A percentile compares a stretch with the other conserved stretches of the same genome.
Conservation (phyloP, 2,888 invertebrate genomes). For the Drosophila nr. fundita region DNA sequence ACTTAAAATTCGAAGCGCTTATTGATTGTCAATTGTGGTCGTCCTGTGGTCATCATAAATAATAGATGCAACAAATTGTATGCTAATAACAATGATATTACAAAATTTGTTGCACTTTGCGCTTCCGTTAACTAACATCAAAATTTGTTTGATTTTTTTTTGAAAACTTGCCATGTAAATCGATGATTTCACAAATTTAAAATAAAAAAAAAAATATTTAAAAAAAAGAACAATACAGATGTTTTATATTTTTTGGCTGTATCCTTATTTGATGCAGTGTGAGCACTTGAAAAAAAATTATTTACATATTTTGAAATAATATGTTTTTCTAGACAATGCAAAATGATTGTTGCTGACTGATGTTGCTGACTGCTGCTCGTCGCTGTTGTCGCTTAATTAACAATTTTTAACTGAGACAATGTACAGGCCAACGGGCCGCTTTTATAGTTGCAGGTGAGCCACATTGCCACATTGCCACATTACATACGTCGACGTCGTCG, state of each 20-base stretch:
- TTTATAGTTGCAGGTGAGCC: constrained; percentile 70
- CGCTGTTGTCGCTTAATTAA: constrained; percentile 68
- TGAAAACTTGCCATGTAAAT: background rate
- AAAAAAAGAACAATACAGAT: background rate
- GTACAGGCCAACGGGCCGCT: constrained; percentile 58
- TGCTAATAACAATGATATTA: background rate
- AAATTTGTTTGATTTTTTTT: constrained; percentile 2
- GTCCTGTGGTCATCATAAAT: background rate
- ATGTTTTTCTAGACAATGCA: constrained; percentile 1
- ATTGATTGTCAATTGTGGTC: constrained; percentile 59
- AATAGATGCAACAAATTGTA: constrained; percentile 6
- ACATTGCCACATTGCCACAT: constrained; percentile 4
- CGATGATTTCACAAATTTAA: background rate
- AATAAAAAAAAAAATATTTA: background rate
- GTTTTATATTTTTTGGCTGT: background rate
- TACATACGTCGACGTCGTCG: background rate
- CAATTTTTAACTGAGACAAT: constrained; percentile 77
- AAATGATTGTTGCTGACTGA: constrained; percentile 11
- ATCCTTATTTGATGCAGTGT: constrained; percentile 8
- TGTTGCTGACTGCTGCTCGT: constrained; percentile 19
- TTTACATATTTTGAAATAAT: background rate
- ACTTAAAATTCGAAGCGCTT: constrained; percentile 10
- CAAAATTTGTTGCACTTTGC: constrained; percentile 1
- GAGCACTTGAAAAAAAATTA: constrained; percentile 14
- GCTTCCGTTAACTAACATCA: background rate